Evolutionary conservation across 2,888 invertebrate genomes (phyloP).

Genomic region (Syrista parreyssii): DNA sequence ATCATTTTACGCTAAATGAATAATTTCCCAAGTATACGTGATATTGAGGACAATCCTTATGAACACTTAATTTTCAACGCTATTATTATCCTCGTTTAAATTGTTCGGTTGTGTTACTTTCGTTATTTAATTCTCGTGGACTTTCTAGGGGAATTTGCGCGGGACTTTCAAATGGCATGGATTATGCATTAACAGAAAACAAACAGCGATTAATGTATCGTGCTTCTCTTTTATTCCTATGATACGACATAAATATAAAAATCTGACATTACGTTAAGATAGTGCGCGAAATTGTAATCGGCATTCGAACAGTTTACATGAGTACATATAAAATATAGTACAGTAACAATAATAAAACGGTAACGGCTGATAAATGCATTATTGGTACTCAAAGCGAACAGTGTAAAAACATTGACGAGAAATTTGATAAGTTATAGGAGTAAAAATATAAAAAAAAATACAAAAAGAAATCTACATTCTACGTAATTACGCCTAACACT

Average conservation of each 20-base stretch:
- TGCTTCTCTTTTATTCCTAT: not conserved
- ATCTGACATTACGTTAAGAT: not conserved
- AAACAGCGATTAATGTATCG: not conserved
- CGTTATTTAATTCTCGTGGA: no score
- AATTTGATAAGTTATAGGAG: not conserved
- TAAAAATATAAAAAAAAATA: conserved; percentile 1
- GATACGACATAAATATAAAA: not conserved
- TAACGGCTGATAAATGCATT: conserved; percentile 36
- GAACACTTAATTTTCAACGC: not conserved
- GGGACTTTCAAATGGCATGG: no score
- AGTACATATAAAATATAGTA: not conserved
- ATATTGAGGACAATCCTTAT: not conserved
- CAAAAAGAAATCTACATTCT: not conserved
- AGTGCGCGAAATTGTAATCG: not conserved
- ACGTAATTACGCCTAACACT: not conserved
- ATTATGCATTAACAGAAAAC: not conserved
- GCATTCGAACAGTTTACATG: not conserved
- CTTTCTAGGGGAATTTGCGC: no score
- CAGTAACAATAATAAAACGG: not conserved
- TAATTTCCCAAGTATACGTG: not conserved
- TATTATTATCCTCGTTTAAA: not conserved
- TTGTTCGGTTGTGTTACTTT: not conserved
- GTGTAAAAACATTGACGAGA: conserved; percentile 11
- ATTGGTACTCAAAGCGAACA: conserved; percentile 35
- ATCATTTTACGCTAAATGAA: not conserved